phyloP scores from a whole-genome alignment of 92 coral and sea anemone genomes.

The Anthopleura xanthogrammica region DNA sequence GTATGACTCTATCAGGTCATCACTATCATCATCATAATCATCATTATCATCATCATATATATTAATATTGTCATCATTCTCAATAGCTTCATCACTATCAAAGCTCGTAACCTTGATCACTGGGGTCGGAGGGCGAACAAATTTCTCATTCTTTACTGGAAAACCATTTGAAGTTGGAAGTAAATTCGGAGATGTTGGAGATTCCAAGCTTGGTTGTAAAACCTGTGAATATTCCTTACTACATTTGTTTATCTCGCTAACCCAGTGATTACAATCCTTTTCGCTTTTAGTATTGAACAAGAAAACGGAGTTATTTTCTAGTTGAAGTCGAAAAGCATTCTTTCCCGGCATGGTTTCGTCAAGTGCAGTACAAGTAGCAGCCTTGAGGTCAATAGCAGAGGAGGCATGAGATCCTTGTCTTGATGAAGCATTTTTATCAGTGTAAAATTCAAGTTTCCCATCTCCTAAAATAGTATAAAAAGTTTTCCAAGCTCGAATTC shows the following conservation, averaged over 20 bases:
- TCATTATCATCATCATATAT: slow-evolving; percentile 9
- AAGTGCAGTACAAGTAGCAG: slow-evolving; percentile 57
- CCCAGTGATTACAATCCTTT: slow-evolving; percentile 66
- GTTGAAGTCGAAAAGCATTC: slow-evolving; percentile 64
- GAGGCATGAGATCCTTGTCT: slow-evolving; percentile 55
- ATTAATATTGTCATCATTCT: not conserved
- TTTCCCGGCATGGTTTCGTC: slow-evolving; percentile 51
- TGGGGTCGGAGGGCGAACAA: slow-evolving; percentile 44
- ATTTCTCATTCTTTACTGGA: not conserved
- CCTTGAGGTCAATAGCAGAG: slow-evolving; percentile 64
- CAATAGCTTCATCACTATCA: slow-evolving; percentile 48
- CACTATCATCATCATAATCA: slow-evolving; percentile 2
- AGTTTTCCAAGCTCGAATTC: slow-evolving; percentile 79
- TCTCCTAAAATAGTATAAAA: slow-evolving; percentile 64
- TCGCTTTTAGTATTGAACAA: slow-evolving; percentile 69
- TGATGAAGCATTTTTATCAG: slow-evolving; percentile 59
- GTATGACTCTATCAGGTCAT: slow-evolving; percentile 3
- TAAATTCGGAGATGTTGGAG: not conserved
- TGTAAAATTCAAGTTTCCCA: slow-evolving; percentile 63
- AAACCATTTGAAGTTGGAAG: slow-evolving; percentile 1
- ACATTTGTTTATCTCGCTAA: slow-evolving; percentile 38
- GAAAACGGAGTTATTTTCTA: slow-evolving; percentile 76
- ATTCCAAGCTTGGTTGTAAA: not conserved
- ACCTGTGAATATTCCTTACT: slow-evolving; percentile 15
- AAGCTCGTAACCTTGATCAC: slow-evolving; percentile 76